Evolutionary conservation across 2,888 invertebrate genomes (phyloP).

Genomic region (Choristoneura rosaceana): DNA sequence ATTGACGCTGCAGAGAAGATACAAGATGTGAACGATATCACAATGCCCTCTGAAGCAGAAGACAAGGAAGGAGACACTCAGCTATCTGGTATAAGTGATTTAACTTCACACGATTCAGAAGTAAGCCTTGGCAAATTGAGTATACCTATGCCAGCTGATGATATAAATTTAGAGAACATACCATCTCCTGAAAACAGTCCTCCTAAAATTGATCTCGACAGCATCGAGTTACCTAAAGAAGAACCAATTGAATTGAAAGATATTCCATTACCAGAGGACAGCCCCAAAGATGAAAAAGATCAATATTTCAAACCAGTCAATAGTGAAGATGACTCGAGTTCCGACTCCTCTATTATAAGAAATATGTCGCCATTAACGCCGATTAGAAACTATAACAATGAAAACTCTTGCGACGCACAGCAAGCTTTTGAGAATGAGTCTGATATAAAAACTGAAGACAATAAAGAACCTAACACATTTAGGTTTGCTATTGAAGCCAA

Average conservation of each 20-base stretch:
- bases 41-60: slow-evolving; percentile 46
- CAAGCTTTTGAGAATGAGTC: slow-evolving; percentile 77
- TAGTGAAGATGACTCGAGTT: slow-evolving; percentile 76
- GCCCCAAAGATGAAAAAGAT: slow-evolving; percentile 57
- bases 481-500: slow-evolving; percentile 75
- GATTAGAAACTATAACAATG: slow-evolving; percentile 78
- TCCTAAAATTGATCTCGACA: slow-evolving; percentile 74
- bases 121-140: slow-evolving; percentile 62
- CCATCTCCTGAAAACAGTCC: slow-evolving; percentile 74
- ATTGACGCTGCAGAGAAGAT: slow-evolving; percentile 57
- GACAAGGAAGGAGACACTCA: slow-evolving; percentile 80
- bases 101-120: slow-evolving; percentile 64
- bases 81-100: slow-evolving; percentile 81
- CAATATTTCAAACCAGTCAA: slow-evolving; percentile 68
- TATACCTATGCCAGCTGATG: slow-evolving; percentile 68
- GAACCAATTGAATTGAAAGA: slow-evolving; percentile 48
- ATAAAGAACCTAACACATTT: slow-evolving; percentile 71
- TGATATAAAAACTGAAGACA: slow-evolving; percentile 61
- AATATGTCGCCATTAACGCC: slow-evolving; percentile 82
- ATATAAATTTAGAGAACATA: slow-evolving; percentile 71
- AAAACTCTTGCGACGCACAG: slow-evolving; percentile 80
- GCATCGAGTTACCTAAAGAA: slow-evolving; percentile 69
- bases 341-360: slow-evolving; percentile 73
- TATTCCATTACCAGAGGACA: slow-evolving; percentile 70
- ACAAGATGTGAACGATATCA: slow-evolving; percentile 33